Conservation (phyloP, 1,140 invertebrate species). For the Pissodes strobi region DNA sequence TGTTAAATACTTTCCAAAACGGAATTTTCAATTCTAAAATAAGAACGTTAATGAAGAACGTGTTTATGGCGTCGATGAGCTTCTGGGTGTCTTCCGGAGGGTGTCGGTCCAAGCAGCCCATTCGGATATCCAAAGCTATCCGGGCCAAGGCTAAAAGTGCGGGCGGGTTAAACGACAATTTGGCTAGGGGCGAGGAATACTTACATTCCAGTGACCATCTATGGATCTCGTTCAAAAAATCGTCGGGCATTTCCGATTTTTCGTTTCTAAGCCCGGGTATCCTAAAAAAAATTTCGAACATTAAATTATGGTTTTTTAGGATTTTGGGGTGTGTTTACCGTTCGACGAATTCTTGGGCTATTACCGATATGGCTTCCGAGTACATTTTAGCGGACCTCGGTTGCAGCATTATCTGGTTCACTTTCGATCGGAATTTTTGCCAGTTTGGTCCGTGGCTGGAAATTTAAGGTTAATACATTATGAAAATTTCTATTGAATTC, state of each 20-base stretch:
- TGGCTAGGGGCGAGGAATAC: too few relatives aligned
- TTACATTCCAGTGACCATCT: slow-evolving; percentile 80
- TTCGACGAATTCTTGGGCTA: slow-evolving; percentile 73
- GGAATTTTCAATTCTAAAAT: slow-evolving; percentile 81
- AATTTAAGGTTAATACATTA: too few relatives aligned
- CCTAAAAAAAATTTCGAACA: slow-evolving; percentile 48
- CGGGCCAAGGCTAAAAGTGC: slow-evolving; percentile 73
- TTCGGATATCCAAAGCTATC: slow-evolving; percentile 79
- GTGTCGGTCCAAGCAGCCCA: slow-evolving; percentile 81
- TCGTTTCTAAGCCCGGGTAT: slow-evolving; percentile 67
- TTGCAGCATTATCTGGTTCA: slow-evolving; percentile 80
- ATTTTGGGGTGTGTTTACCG: slow-evolving; percentile 56
- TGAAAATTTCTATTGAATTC: too few relatives aligned
- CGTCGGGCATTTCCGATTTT: slow-evolving; percentile 67
- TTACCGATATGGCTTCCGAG: slow-evolving; percentile 72
- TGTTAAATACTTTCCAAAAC: slow-evolving; percentile 80
- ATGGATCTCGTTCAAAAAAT: slow-evolving; percentile 77
- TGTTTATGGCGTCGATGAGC: slow-evolving; percentile 84
- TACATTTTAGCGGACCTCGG: slow-evolving; percentile 77
- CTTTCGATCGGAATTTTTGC: slow-evolving; percentile 77
- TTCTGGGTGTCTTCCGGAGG: slow-evolving; percentile 75
- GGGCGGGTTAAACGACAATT: background rate
- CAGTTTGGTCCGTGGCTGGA: slow-evolving; percentile 81
- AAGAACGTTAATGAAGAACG: slow-evolving; percentile 79
- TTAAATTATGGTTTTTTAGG: background rate